These are phyloP conservation scores for Hemiprocne comata DNA, from an alignment of 2,113 vertebrate genomes.

Conservation along the genomic window DNA sequence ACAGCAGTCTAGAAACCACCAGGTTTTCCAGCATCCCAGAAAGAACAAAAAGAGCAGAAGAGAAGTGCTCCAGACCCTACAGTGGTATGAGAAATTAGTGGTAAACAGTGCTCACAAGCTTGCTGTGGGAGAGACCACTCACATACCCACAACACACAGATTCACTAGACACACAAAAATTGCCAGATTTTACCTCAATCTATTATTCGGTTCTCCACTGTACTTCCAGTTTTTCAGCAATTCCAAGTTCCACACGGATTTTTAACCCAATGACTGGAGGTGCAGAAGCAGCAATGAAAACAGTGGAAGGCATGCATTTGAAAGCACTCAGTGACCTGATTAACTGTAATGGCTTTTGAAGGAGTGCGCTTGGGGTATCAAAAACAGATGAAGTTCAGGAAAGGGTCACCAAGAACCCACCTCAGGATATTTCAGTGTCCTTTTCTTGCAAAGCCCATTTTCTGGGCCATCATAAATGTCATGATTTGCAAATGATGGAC, in stretches of 20 bases:
- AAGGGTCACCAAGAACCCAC: background rate
- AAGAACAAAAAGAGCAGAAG: background rate
- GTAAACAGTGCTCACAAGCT: background rate
- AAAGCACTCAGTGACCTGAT: background rate
- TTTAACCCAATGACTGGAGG: background rate
- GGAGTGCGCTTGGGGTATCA: background rate
- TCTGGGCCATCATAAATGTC: background rate
- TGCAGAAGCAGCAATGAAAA: background rate
- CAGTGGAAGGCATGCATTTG: fast-evolving
- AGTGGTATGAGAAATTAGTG: fast-evolving
- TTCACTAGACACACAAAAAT: background rate
- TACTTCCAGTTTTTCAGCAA: background rate
- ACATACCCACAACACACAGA: background rate
- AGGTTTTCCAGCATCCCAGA: background rate
- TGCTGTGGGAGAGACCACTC: background rate
- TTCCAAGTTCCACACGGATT: background rate
- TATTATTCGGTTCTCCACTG: background rate
- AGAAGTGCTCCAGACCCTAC: background rate
- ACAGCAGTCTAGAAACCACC: background rate
- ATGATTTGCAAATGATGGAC: background rate
- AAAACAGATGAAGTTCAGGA: background rate
- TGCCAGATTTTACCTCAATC: background rate
- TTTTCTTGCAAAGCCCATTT: background rate
- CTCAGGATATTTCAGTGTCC: background rate
- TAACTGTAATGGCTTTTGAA: background rate